These are phyloP conservation scores for Redunca redunca DNA, from an alignment of 2,113 vertebrate genomes.

Conservation along the genomic window DNA sequence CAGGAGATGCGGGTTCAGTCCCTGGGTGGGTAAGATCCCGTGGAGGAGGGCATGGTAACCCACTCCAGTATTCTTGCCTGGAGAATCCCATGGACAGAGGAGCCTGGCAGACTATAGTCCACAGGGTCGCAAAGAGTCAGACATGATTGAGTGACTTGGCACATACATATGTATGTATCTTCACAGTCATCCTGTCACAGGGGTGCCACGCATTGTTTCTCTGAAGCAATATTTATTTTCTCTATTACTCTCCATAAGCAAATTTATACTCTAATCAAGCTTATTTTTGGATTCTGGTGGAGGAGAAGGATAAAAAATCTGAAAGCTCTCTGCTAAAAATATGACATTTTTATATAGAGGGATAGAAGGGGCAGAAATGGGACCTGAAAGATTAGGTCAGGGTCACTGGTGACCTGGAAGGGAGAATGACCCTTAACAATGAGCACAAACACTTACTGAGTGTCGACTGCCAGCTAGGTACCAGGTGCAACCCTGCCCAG, in stretches of 20 bases:
- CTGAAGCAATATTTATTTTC: not conserved
- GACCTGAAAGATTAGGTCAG: not conserved
- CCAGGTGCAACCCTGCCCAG: not conserved
- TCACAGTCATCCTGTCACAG: not conserved
- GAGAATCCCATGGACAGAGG: not conserved
- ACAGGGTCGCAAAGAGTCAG: not conserved
- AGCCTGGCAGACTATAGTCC: not conserved
- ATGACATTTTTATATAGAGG: not conserved
- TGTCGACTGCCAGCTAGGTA: not conserved
- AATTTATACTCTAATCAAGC: not conserved
- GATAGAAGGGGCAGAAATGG: not conserved
- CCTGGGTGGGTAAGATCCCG: not conserved
- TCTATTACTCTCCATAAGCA: not conserved
- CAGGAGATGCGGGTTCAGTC: not conserved
- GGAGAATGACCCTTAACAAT: not conserved
- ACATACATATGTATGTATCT: not conserved
- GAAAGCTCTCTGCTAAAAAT: not conserved
- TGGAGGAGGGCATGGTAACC: not conserved
- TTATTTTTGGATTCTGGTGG: not conserved
- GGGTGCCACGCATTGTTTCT: not conserved
- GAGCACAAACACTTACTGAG: not conserved
- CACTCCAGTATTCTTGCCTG: not conserved
- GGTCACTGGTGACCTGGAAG: not conserved
- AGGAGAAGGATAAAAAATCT: not conserved
- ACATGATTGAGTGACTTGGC: not conserved